Evolutionary conservation across 2,113 vertebrate species (phyloP), one percentile per base, ranked within the genome.

Genomic region (Pogonocichla stellata): DNA sequence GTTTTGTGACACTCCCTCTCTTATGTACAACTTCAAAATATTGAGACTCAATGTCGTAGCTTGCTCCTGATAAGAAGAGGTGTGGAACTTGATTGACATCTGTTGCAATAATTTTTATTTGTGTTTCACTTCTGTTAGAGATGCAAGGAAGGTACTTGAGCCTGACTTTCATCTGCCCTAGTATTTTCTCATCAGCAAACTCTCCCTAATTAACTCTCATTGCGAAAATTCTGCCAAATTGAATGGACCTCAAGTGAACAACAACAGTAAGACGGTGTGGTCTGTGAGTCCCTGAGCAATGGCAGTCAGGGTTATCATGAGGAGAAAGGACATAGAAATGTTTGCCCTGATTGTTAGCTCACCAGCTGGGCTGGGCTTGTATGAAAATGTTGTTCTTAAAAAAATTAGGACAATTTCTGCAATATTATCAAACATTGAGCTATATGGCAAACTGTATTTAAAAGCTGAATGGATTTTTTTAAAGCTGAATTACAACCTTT

Each of bases 261-360:
- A 38, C 0, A 9, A 53, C 40, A 61, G 26, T 0, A 3, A 84
- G 43, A 14, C 1, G 3, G 15, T 51, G 53, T 1, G 1, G 28
- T 7, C 34, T 38, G 2, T 28, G 60, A 69, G 25, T 14, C 43
- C 14, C 11, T 40, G 50, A 60, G 26, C 0, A 3, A 29, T 20
- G 57, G 16, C 36, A 26, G 10, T 47, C 56, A 42, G 12, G 11
- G 45, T 58, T 26, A 23, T 50, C 38, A 14, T 5, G 10, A 28
- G 5, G 47, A 26, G 8, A 77, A 80, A 50, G 38, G 45, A 33
- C 22, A 60, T 2, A 47, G 48, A 64, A 93, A 54, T 1, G 0
- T 61, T 65, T 78, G 42, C 22, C 9, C 9, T 1, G 16, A 8
- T 26, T 67, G 29, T 33, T 71, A 31, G 29, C 33, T 82, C 42